Conservation (phyloP, 2,797 vertebrate species). For the Hoplostethus mediterraneus region DNA sequence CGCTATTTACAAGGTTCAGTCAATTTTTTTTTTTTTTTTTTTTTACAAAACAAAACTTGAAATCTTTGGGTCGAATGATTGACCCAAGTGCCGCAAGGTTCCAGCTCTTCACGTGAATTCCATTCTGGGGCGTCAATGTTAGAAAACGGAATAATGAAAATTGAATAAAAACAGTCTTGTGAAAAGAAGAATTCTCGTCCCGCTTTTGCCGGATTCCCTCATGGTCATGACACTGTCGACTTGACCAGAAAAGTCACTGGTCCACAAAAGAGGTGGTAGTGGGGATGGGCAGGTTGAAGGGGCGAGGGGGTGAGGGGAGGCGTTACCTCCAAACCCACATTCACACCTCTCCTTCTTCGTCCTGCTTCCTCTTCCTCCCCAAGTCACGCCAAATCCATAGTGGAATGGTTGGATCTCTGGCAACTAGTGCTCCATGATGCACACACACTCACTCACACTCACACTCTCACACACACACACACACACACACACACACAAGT, state of each 20-base stretch:
- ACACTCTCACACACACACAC: not conserved
- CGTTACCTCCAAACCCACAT: conserved; percentile 1
- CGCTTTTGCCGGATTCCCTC: conserved; percentile 1
- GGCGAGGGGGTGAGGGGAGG: not conserved
- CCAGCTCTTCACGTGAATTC: conserved; percentile 51
- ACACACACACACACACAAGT: not conserved
- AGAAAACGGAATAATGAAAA: conserved; percentile 19
- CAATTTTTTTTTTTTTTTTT: conserved; percentile 1
- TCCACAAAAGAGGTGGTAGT: conserved; percentile 1
- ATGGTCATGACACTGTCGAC: conserved; percentile 25
- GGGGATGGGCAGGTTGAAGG: not conserved
- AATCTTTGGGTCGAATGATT: conserved; percentile 9
- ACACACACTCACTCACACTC: too few relatives aligned
- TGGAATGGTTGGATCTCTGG: not conserved
- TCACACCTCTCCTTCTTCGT: conserved; percentile 8
- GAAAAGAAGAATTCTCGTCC: conserved; percentile 5
- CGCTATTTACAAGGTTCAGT: conserved; percentile 16
- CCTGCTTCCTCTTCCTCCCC: not conserved
- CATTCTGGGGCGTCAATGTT: conserved; percentile 25
- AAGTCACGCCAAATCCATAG: conserved; percentile 15
- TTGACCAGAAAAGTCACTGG: conserved; percentile 8
- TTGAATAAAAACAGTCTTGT: conserved; percentile 23
- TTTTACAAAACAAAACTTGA: not conserved
- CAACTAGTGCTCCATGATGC: not conserved
- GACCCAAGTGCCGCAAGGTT: conserved; percentile 14